A percentile compares a stretch with the other conserved stretches of the same genome.
Conservation (phyloP, 2,888 invertebrate species). For the Drosophila infuscata region DNA sequence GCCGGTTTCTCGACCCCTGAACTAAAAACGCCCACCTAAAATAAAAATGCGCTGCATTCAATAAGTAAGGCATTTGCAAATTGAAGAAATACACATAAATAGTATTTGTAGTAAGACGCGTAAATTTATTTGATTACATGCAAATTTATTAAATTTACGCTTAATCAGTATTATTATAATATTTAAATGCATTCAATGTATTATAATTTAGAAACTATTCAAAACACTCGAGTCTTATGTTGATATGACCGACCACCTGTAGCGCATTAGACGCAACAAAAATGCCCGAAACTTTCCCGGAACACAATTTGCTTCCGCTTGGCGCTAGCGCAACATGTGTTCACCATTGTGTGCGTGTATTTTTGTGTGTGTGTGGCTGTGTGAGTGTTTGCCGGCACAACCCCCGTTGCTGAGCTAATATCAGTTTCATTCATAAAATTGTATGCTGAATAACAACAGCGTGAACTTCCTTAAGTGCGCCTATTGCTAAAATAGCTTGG, state of each 20-base stretch:
- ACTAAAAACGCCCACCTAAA: slow-evolving; percentile 64
- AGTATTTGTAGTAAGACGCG: not conserved
- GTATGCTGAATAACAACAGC: not conserved
- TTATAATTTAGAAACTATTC: not conserved
- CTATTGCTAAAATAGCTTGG: not conserved
- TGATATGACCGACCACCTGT: slow-evolving; percentile 38
- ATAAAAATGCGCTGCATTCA: slow-evolving; percentile 37
- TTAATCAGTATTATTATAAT: not conserved
- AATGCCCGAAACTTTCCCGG: slow-evolving; percentile 53
- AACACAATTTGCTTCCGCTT: slow-evolving; percentile 53
- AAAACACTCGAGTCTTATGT: slow-evolving; percentile 2
- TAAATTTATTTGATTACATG: not conserved
- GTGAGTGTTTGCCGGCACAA: slow-evolving; percentile 42
- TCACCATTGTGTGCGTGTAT: slow-evolving; percentile 23
- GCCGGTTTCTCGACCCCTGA: slow-evolving; percentile 54
- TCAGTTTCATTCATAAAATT: slow-evolving; percentile 53
- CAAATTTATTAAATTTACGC: not conserved
- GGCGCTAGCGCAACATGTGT: slow-evolving; percentile 75
- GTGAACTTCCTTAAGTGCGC: not conserved
- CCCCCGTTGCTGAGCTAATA: slow-evolving; percentile 39
- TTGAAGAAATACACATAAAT: not conserved
- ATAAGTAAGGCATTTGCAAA: slow-evolving; percentile 18
- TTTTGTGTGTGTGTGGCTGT: not conserved
- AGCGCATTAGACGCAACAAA: slow-evolving; percentile 32
- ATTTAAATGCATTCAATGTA: slow-evolving; percentile 6